Evolutionary conservation across 2,797 vertebrate species (phyloP).

Genomic region (Gymnothorax javanicus): DNA sequence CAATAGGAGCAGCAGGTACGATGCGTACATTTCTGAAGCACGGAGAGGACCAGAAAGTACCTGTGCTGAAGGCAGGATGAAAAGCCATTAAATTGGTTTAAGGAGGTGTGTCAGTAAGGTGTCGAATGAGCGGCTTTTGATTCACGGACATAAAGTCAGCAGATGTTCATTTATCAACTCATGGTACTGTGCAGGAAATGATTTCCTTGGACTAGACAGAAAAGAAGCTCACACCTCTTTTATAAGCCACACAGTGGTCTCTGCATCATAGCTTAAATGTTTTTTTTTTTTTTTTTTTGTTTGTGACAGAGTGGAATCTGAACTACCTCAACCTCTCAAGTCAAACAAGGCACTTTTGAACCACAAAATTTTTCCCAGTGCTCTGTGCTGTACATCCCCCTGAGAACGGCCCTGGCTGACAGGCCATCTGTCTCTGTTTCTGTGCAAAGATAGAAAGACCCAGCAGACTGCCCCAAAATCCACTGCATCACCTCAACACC

Average conservation of each 20-base stretch:
- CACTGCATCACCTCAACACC: neutral
- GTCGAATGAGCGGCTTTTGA: neutral
- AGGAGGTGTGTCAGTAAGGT: conserved; percentile 11
- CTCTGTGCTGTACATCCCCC: neutral
- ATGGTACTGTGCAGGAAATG: neutral
- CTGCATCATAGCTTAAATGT: neutral
- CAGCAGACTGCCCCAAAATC: neutral
- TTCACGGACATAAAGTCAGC: neutral
- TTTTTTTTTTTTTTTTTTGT: no score
- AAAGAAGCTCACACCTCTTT: neutral
- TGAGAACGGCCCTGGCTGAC: neutral
- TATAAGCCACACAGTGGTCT: neutral
- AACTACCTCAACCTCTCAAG: neutral
- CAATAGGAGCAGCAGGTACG: conserved; percentile 23
- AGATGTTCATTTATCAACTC: neutral
- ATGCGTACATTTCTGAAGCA: conserved; percentile 29
- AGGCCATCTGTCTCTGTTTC: neutral
- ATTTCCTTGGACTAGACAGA: conserved; percentile 19
- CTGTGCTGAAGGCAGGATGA: conserved; percentile 43
- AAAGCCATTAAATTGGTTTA: conserved; percentile 38
- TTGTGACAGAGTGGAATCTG: neutral
- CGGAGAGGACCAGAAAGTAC: conserved; percentile 39
- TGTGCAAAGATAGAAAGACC: neutral
- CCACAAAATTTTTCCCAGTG: neutral
- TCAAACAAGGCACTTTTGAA: neutral